These are phyloP conservation scores for Galerucella pusilla DNA, from an alignment of 2,888 invertebrate genomes.

Conservation along the genomic window DNA sequence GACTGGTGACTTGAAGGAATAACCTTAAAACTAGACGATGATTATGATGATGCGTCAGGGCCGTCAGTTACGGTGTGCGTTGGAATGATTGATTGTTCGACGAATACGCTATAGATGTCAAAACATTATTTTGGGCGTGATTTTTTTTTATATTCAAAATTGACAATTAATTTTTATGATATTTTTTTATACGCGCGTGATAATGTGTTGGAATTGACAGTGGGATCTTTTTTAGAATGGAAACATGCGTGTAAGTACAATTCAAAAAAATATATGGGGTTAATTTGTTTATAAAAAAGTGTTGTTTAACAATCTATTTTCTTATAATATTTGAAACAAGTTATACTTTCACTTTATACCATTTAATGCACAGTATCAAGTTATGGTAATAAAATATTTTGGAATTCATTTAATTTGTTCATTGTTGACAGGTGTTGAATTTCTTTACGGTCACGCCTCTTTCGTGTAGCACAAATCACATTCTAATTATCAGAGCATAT, in stretches of 20 bases:
- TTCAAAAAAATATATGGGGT: neutral
- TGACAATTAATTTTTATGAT: neutral
- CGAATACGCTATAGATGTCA: neutral
- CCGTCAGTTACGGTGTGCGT: neutral
- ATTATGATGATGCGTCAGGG: constrained; percentile 3
- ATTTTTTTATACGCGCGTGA: constrained; percentile 6
- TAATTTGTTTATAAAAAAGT: neutral
- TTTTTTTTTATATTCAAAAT: constrained; percentile 13
- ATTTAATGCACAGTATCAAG: too few species aligned
- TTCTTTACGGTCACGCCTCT: too few species aligned
- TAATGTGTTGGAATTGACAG: constrained; percentile 11
- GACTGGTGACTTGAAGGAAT: neutral
- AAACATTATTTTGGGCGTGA: constrained; percentile 20
- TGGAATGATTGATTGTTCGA: constrained; percentile 17
- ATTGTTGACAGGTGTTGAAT: too few species aligned
- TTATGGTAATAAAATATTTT: too few species aligned
- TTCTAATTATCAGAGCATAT: too few species aligned
- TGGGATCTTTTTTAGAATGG: constrained; percentile 50
- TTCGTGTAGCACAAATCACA: too few species aligned
- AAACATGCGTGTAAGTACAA: constrained; percentile 59
- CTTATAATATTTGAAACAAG: too few species aligned
- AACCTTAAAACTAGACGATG: constrained; percentile 11
- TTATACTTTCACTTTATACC: too few species aligned
- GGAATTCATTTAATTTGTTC: too few species aligned
- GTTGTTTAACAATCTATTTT: too few species aligned